Percentiles rank a stretch among this genome's conserved stretches.
These are phyloP conservation scores for Micromys minutus DNA, from an alignment of 2,113 vertebrate species.

Conservation along the genomic window DNA sequence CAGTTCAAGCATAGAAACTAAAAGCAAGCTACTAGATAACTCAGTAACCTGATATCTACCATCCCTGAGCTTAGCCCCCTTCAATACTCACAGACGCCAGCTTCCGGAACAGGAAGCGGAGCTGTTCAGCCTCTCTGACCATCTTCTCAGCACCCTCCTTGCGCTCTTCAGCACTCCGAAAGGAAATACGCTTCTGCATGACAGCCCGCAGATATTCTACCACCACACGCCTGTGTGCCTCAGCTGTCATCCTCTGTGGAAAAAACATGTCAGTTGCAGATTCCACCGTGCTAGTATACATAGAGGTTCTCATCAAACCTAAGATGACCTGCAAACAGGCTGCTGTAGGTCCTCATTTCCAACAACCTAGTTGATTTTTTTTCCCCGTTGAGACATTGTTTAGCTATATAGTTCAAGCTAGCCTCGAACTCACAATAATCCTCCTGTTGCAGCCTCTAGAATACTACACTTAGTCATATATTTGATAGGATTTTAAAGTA, in stretches of 20 bases:
- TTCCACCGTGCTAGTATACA: neutral
- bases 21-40: neutral
- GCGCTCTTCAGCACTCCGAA: constrained; percentile 94
- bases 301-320: neutral
- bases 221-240: constrained; percentile 94
- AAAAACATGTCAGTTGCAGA: neutral
- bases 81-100: constrained; percentile 86
- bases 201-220: constrained; percentile 96
- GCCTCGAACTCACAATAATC: neutral
- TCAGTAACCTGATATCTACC: neutral
- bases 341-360: neutral
- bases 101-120: constrained; percentile 95
- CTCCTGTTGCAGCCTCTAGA: neutral
- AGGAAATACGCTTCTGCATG: constrained; percentile 96
- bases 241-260: constrained; percentile 92
- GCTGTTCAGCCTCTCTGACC: constrained; percentile 89
- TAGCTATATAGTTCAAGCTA: neutral
- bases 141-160: constrained; percentile 96
- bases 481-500: neutral
- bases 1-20: too few species aligned
- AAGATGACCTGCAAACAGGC: neutral
- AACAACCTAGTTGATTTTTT: neutral
- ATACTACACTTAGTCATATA: neutral
- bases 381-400: neutral
- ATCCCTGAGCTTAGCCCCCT: neutral